Evolutionary conservation across 1,140 invertebrate species (phyloP).

Genomic region (Aphaenogaster rudis): DNA sequence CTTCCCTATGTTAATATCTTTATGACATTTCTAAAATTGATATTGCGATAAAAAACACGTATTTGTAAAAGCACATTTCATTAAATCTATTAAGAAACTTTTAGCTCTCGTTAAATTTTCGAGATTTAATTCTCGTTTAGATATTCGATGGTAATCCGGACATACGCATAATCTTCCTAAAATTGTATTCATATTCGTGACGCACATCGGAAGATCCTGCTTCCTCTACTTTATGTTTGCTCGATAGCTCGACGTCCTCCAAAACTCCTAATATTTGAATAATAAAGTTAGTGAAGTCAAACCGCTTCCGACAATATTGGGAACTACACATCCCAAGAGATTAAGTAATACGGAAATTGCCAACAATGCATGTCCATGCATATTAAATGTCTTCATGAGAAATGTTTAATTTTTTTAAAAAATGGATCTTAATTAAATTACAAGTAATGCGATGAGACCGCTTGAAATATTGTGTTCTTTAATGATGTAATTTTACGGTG

Average conservation of each 20-base stretch:
- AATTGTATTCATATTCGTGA: slow-evolving; percentile 15
- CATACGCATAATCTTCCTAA: background rate
- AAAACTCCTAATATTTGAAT: slow-evolving; percentile 31
- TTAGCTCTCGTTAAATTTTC: background rate
- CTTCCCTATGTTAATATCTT: background rate
- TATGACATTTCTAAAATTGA: background rate
- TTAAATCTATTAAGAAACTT: background rate
- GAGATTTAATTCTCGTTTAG: background rate
- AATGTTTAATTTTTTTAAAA: slow-evolving; percentile 1
- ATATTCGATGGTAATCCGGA: slow-evolving; percentile 33
- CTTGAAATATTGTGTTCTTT: background rate
- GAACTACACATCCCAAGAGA: background rate
- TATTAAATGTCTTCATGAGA: background rate
- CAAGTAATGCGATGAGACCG: background rate
- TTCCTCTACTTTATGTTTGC: slow-evolving; percentile 11
- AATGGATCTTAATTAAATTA: slow-evolving; percentile 11
- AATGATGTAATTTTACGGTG: slow-evolving; percentile 24
- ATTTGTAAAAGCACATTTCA: background rate
- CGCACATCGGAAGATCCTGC: slow-evolving; percentile 2
- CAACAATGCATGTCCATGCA: background rate
- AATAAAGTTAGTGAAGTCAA: slow-evolving; percentile 43
- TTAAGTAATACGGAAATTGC: slow-evolving; percentile 32
- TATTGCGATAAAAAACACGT: background rate
- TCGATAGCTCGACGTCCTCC: background rate
- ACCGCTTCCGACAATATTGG: slow-evolving; percentile 11